phyloP scores from a whole-genome alignment of 2,113 vertebrate genomes.

The Atractosteus spatula region DNA sequence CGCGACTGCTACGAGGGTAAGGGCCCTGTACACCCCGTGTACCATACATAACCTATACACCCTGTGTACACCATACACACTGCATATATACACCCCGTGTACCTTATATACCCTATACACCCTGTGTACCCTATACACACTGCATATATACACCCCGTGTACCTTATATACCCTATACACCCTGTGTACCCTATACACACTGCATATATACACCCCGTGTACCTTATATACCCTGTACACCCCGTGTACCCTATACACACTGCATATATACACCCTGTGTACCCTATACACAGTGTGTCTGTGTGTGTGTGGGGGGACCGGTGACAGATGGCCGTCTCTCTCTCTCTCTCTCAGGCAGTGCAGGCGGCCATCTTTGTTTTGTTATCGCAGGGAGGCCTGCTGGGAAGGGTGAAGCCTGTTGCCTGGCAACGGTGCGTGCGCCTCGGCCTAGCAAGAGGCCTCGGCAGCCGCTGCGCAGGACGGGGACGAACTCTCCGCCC shows the following conservation, averaged over 20 bases:
- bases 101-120: not conserved
- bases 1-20: conserved; percentile 95
- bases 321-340: conserved; percentile 51
- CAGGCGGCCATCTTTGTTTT: conserved; percentile 65
- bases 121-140: not conserved
- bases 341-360: conserved; percentile 27
- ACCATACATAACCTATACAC: not conserved
- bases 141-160: not conserved
- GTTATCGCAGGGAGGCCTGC: conserved; percentile 38
- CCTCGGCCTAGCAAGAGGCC: conserved; percentile 39
- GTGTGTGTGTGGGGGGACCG: conserved; percentile 24
- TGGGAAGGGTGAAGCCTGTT: conserved; percentile 50
- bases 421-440: conserved; percentile 69
- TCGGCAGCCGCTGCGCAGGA: conserved; percentile 32
- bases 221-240: too few species aligned
- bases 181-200: too few species aligned
- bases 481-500: conserved; percentile 7
- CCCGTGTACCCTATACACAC: too few species aligned
- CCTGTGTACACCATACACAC: not conserved
- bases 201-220: too few species aligned
- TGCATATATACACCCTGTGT: too few species aligned
- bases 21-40: conserved; percentile 15
- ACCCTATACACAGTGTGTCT: conserved; percentile 20
- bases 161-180: not conserved
- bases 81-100: not conserved